Base-by-base conservation (phyloP, 2,113 vertebrate species). In the Microcebus ravelobensis region DNA sequence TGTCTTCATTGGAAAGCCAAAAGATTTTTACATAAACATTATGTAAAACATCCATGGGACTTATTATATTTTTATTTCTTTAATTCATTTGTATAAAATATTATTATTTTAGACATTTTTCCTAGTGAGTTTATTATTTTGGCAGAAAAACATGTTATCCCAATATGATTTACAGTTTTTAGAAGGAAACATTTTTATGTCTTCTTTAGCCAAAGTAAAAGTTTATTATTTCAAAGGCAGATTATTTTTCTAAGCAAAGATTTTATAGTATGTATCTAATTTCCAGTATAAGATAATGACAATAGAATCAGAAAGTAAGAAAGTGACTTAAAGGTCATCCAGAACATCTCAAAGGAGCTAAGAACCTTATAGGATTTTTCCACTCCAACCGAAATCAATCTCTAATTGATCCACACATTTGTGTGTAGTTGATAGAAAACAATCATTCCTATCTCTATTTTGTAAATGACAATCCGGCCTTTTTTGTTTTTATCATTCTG, bases 331-430 rank as follows among this genome's bases (percentile, higher is more conserved):
- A 85, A 96, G 67, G 55, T 96, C 68, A 95, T 79, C n/a, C 59
- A 71, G 77, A 93, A 89, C 29, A 90, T 91, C 36, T 94, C 76
- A 96, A 82, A 87, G 67, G 17, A 79, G 8, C 15, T 77, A 52
- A 91, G 23, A 59, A 36, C n/a, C 90, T 94, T 77, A 68, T 5
- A 77, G 34, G 8, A 48, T 71, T 76, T 76, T 77, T 90, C 48
- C 8, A 50, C 55, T 27, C 73, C 50, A 97, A 95, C 76, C 91
- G 27, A 94, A 96, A 88, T 97, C 88, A 96, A 89, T 96, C 42
- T 94, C 31, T 68, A 91, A 96, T 90, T 95, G 95, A 96, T 97
- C 50, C 63, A 90, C 36, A 76, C 36, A 23, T 84, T 77, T 87
- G 57, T 95, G 23, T 82, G 17, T 17, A 50, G n/a, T 89, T 97